These are phyloP conservation scores for Leuciscus idus DNA, from an alignment of 2,113 vertebrate species.

Conservation along the genomic window DNA sequence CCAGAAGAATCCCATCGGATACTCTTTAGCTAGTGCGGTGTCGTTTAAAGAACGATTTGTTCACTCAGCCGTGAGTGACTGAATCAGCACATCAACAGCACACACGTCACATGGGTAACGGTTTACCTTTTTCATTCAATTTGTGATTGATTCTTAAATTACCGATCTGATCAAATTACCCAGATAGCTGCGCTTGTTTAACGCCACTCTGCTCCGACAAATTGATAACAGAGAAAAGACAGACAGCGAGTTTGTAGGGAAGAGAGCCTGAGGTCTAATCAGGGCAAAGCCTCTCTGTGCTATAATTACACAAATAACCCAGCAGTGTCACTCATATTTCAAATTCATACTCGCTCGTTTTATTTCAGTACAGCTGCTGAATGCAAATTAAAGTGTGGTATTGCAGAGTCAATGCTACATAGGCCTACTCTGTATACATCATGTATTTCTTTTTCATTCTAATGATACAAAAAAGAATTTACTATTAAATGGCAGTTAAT, in stretches of 20 bases:
- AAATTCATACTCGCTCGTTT: constrained; percentile 14
- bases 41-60: constrained; percentile 56
- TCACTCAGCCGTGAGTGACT: constrained; percentile 51
- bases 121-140: constrained; percentile 56
- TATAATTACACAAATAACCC: constrained; percentile 35
- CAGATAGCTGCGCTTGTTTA: constrained; percentile 53
- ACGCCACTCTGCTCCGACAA: constrained; percentile 34
- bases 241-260: constrained; percentile 17
- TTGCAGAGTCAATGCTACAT: not conserved
- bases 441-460: not conserved
- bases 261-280: constrained; percentile 29
- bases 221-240: constrained; percentile 38
- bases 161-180: constrained; percentile 59
- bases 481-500: not conserved
- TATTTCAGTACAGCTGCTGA: constrained; percentile 10
- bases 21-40: constrained; percentile 42
- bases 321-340: constrained; percentile 27
- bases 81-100: constrained; percentile 36
- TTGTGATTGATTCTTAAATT: constrained; percentile 60
- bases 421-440: not conserved
- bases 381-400: constrained; percentile 25
- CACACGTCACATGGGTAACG: constrained; percentile 47
- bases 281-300: constrained; percentile 37
- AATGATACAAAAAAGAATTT: not conserved
- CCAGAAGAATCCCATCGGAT: not conserved